Evolutionary conservation across 1,140 invertebrate genomes (phyloP), one percentile per base, ranked within the genome.

Genomic region (Trachymyrmex cornetzi): DNA sequence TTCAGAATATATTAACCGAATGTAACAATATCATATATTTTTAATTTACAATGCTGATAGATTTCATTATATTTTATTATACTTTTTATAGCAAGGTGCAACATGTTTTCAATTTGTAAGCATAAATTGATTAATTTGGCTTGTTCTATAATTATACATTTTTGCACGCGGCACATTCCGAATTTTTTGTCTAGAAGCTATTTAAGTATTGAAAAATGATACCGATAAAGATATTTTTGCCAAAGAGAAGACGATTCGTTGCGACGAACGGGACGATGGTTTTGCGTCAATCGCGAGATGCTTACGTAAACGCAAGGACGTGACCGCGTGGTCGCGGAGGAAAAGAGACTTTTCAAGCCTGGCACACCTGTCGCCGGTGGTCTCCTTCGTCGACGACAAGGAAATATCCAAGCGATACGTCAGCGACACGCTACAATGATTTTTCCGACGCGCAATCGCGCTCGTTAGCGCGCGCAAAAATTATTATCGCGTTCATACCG

Each of bases 281-380:
- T 90, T 88, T 88, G 81, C 89, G 67, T 89, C 89, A 89, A 27
- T 72, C 61, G 27, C 55, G 12, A 64, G 59, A 19, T 44, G 57
- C 90, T 92, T 91, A 91, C 91, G 74, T 90, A 92, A 92, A 87
- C 75, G 75, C 92, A 92, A 92, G 90, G 88, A 92, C 91, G 61
- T 67, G 48, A 38, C 30, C 16, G 22, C 77, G 9, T 44, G 19
- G n/a, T 14, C 53, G 79, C 66, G 57, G 14, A 85, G 55, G 38
- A 69, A 84, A 67, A 27, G 27, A 61, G 12, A 75, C 38, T 81
- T 57, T 85, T 79, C 7, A 69, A 80, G 24, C 50, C 27, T 66
- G 30, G 44, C 63, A 82, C 64, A 84, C 59, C 69, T 87, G 55
- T 55, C 69, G 11, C 14, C 38, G 27, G 9, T 63, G 24, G 63